These are phyloP conservation scores for Drosophila tropicalis DNA, from an alignment of 1,140 invertebrate species.

Conservation along the genomic window DNA sequence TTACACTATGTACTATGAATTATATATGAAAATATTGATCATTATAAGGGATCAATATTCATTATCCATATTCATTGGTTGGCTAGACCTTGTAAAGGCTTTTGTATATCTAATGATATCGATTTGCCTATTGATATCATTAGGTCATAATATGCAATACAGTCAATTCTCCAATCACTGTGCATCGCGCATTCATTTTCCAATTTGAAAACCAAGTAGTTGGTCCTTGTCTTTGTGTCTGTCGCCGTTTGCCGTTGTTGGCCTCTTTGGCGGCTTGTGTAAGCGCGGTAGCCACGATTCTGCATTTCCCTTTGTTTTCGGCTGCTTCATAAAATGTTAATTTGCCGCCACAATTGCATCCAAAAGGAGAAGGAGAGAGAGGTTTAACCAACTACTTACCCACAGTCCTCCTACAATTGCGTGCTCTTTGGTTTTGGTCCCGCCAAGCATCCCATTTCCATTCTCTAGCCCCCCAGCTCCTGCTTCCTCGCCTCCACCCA, in stretches of 20 bases:
- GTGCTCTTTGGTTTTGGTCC: slow-evolving; percentile 35
- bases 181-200: slow-evolving; percentile 19
- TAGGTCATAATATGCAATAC: background rate
- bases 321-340: slow-evolving; percentile 80
- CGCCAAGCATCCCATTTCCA: background rate
- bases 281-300: slow-evolving; percentile 77
- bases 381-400: slow-evolving; percentile 5
- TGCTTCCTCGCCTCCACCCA: slow-evolving; percentile 4
- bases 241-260: slow-evolving; percentile 30
- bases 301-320: slow-evolving; percentile 78
- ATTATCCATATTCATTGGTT: background rate
- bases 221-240: slow-evolving; percentile 21
- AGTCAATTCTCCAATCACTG: slow-evolving; percentile 26
- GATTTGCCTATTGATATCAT: background rate
- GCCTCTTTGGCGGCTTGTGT: slow-evolving; percentile 69
- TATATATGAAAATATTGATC: background rate
- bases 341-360: slow-evolving; percentile 79
- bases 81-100: background rate
- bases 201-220: slow-evolving; percentile 15
- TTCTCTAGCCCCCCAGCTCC: too few relatives aligned
- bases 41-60: background rate
- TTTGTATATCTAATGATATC: background rate
- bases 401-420: slow-evolving; percentile 29
- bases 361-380: slow-evolving; percentile 39
- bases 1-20: background rate